phyloP scores from a whole-genome alignment of 2,797 vertebrate genomes.

The Onychomys arenicola region DNA sequence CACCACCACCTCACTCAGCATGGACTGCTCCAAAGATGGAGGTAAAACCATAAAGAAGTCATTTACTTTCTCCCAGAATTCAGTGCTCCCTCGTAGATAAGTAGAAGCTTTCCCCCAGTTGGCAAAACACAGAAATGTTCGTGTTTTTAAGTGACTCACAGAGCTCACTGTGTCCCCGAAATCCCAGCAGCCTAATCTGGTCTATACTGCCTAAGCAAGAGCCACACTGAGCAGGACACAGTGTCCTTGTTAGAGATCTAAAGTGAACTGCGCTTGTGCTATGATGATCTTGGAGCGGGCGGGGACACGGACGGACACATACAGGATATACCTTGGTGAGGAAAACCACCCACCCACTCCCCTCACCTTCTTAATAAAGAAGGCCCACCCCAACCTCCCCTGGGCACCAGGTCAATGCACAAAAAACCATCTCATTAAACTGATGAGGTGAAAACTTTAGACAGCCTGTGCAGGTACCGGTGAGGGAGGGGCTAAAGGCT shows the following conservation, averaged over 20 bases:
- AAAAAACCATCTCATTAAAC: background rate
- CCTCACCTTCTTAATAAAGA: background rate
- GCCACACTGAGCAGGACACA: fast-evolving
- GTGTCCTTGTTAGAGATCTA: background rate
- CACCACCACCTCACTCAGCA: background rate
- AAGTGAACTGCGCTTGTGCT: background rate
- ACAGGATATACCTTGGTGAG: background rate
- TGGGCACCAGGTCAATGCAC: background rate
- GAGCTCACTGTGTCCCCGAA: background rate
- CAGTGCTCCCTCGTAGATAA: fast-evolving
- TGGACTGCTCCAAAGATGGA: too few relatives aligned
- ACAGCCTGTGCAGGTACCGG: background rate
- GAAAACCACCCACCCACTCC: background rate
- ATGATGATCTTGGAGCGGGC: background rate
- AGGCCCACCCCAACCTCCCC: background rate
- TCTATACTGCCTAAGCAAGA: background rate
- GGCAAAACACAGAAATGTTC: background rate
- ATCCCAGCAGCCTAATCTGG: background rate
- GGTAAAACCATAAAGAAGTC: background rate
- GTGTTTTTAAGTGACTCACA: background rate
- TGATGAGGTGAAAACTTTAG: background rate
- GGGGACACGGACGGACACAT: too few relatives aligned
- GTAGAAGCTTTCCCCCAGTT: background rate
- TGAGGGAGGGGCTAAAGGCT: background rate
- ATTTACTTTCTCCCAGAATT: background rate